Conservation (phyloP, 2,888 invertebrate genomes). For the Ametastegia equiseti region DNA sequence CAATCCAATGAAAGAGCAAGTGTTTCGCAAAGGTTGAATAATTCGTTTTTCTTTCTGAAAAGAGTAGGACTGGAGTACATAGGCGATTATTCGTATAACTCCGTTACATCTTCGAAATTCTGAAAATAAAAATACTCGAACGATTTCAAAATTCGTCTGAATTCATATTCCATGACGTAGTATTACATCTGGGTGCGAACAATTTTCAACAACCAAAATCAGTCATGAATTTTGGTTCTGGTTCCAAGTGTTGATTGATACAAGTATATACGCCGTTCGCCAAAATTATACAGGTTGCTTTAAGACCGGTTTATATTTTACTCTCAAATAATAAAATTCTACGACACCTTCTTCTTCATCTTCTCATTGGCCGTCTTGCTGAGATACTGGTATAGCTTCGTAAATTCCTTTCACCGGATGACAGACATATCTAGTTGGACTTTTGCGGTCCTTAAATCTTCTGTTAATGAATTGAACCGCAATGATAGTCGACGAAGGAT, state of each 20-base stretch:
- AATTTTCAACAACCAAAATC: not conserved
- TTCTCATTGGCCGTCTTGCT: not conserved
- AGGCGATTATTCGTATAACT: not conserved
- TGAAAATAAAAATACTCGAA: not conserved
- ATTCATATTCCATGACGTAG: not conserved
- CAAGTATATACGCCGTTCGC: no score
- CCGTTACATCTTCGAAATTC: not conserved
- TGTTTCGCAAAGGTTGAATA: not conserved
- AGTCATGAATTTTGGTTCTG: not conserved
- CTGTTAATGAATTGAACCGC: constrained; percentile 5
- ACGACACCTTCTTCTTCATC: not conserved
- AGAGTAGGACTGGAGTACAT: not conserved
- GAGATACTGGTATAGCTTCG: not conserved
- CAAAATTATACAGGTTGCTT: no score
- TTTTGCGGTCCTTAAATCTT: constrained; percentile 12
- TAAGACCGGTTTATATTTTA: not conserved
- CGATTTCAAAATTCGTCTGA: not conserved
- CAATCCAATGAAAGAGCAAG: not conserved
- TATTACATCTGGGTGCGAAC: no score
- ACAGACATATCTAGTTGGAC: not conserved
- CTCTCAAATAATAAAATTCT: not conserved
- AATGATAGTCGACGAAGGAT: constrained; percentile 6
- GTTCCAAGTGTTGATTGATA: not conserved
- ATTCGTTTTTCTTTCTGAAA: no score
- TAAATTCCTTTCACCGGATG: constrained; percentile 4